Percentiles rank a stretch among this genome's conserved stretches.
Evolutionary conservation across 1,140 invertebrate genomes (phyloP).

Genomic region (Lerema accius): DNA sequence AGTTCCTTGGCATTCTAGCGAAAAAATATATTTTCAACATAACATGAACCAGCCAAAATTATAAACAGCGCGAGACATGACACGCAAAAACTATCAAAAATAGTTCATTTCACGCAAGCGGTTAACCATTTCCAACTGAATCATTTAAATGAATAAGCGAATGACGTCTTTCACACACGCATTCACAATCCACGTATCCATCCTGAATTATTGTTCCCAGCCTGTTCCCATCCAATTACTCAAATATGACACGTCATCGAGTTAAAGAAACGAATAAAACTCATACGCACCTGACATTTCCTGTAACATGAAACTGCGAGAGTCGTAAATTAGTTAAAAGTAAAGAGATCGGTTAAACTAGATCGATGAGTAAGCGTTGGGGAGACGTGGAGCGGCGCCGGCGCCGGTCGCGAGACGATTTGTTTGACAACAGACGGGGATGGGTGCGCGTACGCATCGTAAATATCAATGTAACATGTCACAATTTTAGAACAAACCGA

Average conservation of each 20-base stretch:
- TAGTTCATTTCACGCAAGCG: too few relatives aligned
- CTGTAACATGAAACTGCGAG: slow-evolving; percentile 20
- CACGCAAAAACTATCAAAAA: too few relatives aligned
- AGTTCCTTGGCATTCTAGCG: too few relatives aligned
- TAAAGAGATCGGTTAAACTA: slow-evolving; percentile 23
- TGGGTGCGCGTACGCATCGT: slow-evolving; percentile 35
- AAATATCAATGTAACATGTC: slow-evolving; percentile 20
- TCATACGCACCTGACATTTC: slow-evolving; percentile 13
- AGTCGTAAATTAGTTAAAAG: slow-evolving; percentile 15
- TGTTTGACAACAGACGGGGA: slow-evolving; percentile 47
- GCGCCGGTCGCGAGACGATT: slow-evolving; percentile 35
- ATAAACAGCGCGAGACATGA: too few relatives aligned
- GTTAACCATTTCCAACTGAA: too few relatives aligned
- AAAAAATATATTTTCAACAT: too few relatives aligned
- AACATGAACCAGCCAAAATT: too few relatives aligned
- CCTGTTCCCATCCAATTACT: neutral
- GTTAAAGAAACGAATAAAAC: neutral
- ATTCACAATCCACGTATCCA: neutral
- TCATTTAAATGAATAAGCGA: neutral
- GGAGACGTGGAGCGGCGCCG: neutral
- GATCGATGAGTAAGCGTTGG: slow-evolving; percentile 38
- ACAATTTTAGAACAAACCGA: neutral
- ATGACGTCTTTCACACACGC: neutral
- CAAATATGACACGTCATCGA: slow-evolving; percentile 1
- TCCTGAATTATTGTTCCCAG: neutral